These are phyloP conservation scores for Pterocles burchelli DNA, from an alignment of 2,113 vertebrate species.

Conservation along the genomic window DNA sequence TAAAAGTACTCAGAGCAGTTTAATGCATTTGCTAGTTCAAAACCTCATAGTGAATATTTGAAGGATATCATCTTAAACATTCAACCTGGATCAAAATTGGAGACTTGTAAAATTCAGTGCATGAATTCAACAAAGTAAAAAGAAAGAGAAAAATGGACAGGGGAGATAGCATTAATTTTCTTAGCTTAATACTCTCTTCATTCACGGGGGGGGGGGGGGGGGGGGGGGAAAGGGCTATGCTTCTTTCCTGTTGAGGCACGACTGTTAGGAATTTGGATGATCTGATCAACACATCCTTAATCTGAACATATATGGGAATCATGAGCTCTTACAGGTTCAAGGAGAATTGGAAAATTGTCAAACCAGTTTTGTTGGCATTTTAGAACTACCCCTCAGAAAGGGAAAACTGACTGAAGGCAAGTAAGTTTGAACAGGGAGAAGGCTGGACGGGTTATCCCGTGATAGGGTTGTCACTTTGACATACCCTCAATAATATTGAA, in stretches of 20 bases:
- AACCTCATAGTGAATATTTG: background rate
- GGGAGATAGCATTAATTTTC: background rate
- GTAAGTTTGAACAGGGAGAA: background rate
- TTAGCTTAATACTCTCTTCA: background rate
- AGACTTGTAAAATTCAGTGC: background rate
- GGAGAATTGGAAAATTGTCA: background rate
- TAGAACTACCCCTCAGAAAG: background rate
- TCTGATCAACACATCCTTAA: background rate
- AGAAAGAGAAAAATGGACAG: background rate
- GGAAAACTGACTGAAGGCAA: background rate
- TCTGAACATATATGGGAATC: background rate
- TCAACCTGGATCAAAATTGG: background rate
- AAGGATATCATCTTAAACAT: background rate
- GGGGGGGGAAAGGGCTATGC: background rate
- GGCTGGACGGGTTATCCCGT: background rate
- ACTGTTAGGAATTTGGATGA: background rate
- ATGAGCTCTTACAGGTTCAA: background rate
- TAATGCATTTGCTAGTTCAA: background rate
- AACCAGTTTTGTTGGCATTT: background rate
- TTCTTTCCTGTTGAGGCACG: background rate
- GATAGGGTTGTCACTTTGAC: background rate
- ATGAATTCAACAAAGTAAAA: background rate
- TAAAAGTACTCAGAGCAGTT: background rate
- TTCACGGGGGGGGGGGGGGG: background rate
- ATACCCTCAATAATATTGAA: background rate